Base-by-base conservation (phyloP, 2,888 invertebrate species). In the Hybos culiciformis region DNA sequence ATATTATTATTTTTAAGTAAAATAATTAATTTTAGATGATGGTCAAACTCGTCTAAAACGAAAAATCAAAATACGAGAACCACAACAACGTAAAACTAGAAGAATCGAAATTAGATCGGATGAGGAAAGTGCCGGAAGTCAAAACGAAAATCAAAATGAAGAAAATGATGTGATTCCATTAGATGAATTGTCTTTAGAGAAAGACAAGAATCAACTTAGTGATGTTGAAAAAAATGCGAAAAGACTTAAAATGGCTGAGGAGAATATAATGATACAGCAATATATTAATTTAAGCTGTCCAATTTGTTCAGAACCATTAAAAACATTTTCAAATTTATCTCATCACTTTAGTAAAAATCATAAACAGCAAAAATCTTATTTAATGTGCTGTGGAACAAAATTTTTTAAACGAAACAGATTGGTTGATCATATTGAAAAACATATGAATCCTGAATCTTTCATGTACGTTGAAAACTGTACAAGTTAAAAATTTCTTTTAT, bases 381-480 rank as follows among this genome's bases (percentile, higher is more conserved):
- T n/a, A n/a, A 48, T 57, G 8, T 66, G 66, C 33, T 66, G 66
- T 44, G 59, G 61, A 41, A 59, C 60, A 37, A 65, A 64, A 45
- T 62, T 63, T 36, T 59, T 57, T 36, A 60, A 61, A 36, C 56
- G 63, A 2, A 56, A 58, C 5, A 54, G 58, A 11, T 54, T 66
- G 37, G 56, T 62, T 5, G 65, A 65, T 40, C 66, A 66, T 44
- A 59, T 66, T 2, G 58, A 62, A 34, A 57, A 59, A 4, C 66
- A 66, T 47, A 44, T 57, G 11, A 58, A 66, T 54, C 65, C 65
- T 3, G 62, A 64, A 45, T 58, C 59, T 45, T 66, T 62, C 41
- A 64, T 61, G 65, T 65, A 54, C n/a, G n/a, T n/a, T n/a, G n/a
- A n/a, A n/a, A n/a, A n/a, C n/a, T n/a, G n/a, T n/a, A n/a, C n/a